Conservation (phyloP, 2,113 vertebrate genomes). For the Bungarus multicinctus region DNA sequence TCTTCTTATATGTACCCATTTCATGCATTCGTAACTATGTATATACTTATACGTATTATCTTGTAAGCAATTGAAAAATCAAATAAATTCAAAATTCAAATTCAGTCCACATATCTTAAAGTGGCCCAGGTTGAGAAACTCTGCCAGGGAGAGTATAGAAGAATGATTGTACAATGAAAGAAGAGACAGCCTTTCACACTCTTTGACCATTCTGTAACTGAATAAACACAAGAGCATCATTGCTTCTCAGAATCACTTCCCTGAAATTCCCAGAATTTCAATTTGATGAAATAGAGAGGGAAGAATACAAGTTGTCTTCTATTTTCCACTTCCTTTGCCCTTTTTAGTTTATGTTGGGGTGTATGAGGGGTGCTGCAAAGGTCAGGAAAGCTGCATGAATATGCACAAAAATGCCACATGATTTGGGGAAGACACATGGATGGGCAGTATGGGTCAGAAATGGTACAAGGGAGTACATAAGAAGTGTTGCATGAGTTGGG, state of each 20-base stretch:
- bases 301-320: background rate
- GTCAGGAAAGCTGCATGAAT: no score
- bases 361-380: no score
- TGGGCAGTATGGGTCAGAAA: no score
- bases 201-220: background rate
- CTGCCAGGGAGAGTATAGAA: background rate
- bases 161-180: background rate
- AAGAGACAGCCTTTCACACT: background rate
- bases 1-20: no score
- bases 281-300: background rate
- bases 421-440: no score
- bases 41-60: no score
- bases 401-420: no score
- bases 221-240: background rate
- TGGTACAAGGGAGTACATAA: no score
- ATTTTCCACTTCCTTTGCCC: background rate
- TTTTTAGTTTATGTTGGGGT: background rate
- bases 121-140: background rate
- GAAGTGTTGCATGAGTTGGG: no score
- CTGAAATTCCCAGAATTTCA: background rate
- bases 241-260: background rate
- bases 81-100: no score
- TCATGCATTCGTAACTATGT: no score
- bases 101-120: background rate
- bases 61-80: no score